These are phyloP conservation scores for Amblyopsis hoosieri DNA, from an alignment of 2,797 vertebrate species.

Conservation along the genomic window DNA sequence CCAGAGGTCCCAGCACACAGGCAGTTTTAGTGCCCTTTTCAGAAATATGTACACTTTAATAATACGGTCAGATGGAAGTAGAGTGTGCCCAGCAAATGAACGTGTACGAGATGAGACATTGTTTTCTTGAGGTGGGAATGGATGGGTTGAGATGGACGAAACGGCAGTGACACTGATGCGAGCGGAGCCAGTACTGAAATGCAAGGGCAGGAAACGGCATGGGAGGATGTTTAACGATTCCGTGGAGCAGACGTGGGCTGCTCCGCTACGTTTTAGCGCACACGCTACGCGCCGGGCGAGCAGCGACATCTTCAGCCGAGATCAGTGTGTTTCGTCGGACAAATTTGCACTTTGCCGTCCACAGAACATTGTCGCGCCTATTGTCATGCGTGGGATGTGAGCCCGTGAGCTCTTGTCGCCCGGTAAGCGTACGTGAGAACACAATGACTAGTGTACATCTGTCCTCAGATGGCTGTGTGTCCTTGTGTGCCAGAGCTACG, in stretches of 20 bases:
- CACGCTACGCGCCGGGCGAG: background rate
- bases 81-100: too few species aligned
- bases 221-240: too few species aligned
- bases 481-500: conserved; percentile 15
- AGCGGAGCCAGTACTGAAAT: too few species aligned
- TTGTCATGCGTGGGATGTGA: conserved; percentile 9
- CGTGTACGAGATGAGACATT: background rate
- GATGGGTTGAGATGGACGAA: background rate
- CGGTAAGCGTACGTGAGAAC: conserved; percentile 15
- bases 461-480: conserved; percentile 14
- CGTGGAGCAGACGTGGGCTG: conserved; percentile 6
- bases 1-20: too few species aligned
- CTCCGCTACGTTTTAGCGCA: conserved; percentile 10
- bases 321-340: background rate
- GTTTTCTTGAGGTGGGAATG: background rate
- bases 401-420: background rate
- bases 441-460: conserved; percentile 29
- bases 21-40: too few species aligned
- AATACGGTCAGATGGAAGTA: too few species aligned
- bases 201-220: too few species aligned
- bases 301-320: background rate
- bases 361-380: conserved; percentile 3
- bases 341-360: background rate
- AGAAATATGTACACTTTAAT: background rate
- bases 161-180: too few species aligned